Evolutionary conservation across 2,888 invertebrate species (phyloP), one percentile per base, ranked within the genome.

Genomic region (Hybos culiciformis): DNA sequence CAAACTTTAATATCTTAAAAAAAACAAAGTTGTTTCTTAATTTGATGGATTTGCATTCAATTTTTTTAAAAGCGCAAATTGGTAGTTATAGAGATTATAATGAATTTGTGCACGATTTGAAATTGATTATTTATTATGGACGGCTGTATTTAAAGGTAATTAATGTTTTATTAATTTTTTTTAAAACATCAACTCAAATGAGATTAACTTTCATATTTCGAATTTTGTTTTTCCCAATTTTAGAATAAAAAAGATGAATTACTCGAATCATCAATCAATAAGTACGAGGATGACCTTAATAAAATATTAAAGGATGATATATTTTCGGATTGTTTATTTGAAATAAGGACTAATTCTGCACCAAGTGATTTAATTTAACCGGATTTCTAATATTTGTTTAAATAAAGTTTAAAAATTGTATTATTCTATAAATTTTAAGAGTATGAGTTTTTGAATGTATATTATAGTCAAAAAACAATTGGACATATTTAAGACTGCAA

Each of bases 101-200:
- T 45, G 79, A 83, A 60, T 75, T 78, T 14, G 73, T 82, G 34
- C 74, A 78, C 56, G 83, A 83, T 63, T 72, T 83, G 51, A 71
- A 75, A 53, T 70, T 72, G 40, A 76, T 79, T 52, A 70, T 75
- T 49, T 72, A 73, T 54, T 73, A 75, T 56, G 75, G 72, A 18
- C 71, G 72, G 50, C 61, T 72, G 37, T 77, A 76, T 60, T 63
- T 78, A 21, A 73, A 78, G 75, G 80, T 79, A 68, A 48, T 46
- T 43, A 48, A n/a, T n/a, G n/a, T n/a, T n/a, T n/a, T n/a, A n/a
- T n/a, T n/a, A n/a, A n/a, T n/a, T n/a, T n/a, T n/a, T n/a, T n/a
- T n/a, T n/a, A n/a, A n/a, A n/a, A n/a, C n/a, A n/a, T n/a, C n/a
- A n/a, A n/a, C n/a, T n/a, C n/a, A n/a, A n/a, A n/a, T n/a, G n/a